Evolutionary conservation across 1,140 invertebrate genomes (phyloP), one percentile per base, ranked within the genome.

Genomic region (Agraylea sexmaculata): DNA sequence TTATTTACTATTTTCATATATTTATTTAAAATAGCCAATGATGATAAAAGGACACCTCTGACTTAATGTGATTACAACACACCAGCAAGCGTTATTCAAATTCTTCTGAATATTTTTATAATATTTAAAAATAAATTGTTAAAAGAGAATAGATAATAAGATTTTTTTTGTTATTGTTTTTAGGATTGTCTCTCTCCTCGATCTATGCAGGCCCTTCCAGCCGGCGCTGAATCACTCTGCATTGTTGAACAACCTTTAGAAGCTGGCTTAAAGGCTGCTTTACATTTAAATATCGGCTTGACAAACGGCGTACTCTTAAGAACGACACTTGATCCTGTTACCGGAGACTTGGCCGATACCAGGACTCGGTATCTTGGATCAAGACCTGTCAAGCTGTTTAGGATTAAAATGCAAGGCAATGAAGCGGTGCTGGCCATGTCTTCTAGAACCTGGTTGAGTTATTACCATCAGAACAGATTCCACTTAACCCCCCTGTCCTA

Each of bases 401-500:
- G 91, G 53, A 93, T 99, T 23, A 71, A 66, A 49, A 95, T 97
- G 74, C 93, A 99, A 59, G 89, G 87, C 7, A 83, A 83, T 37
- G 92, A 99, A 66, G 91, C 94, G 5, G 93, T 98, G 0, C 62
- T 99, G 6, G 96, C 96, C 1, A 94, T 98, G 74, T 98, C 94
- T 1, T 96, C 90, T 49, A 74, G 95, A 46, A 92, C 92, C 0
- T 99, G 95, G 96, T 66, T 99, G 1, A 94, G 92, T 59, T 99
- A 99, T 54, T 93, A 93, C 50, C 96, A 97, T 60, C 95, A 99
- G 63, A 98, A 93, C 67, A 70, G 85, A 31, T 94, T 93, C 54
- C 92, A 97, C 65, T 66, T 98, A 6, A 97, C 93, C 0, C 93
- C 94, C 1, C 60, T 98, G 0, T 96, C 91, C 0, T 98, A 97